Percentiles rank a stretch among this genome's conserved stretches.
Evolutionary conservation across 1,140 invertebrate genomes (phyloP).

Genomic region (Tyrophagus putrescentiae): DNA sequence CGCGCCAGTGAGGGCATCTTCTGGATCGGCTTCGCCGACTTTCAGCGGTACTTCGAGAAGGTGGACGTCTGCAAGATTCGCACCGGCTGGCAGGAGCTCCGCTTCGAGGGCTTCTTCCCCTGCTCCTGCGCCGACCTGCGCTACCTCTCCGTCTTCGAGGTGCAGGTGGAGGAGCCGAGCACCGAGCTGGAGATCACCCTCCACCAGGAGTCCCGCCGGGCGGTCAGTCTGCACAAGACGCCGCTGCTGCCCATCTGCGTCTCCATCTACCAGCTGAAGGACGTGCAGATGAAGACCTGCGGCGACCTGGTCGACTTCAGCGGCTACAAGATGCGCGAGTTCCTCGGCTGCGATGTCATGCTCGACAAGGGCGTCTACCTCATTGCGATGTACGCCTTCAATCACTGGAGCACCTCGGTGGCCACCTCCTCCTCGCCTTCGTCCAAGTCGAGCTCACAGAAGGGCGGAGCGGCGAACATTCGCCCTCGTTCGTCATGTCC

Average conservation of each 20-base stretch:
- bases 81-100: slow-evolving; percentile 73
- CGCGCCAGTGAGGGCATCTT: slow-evolving; percentile 3
- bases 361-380: slow-evolving; percentile 81
- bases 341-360: slow-evolving; percentile 89
- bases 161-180: background rate
- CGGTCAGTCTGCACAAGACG: slow-evolving; percentile 57
- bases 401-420: slow-evolving; percentile 69
- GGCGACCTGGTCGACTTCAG: slow-evolving; percentile 58
- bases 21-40: slow-evolving; percentile 47
- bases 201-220: slow-evolving; percentile 85
- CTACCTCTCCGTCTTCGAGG: background rate
- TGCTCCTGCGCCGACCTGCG: slow-evolving; percentile 41
- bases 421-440: background rate
- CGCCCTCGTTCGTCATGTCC: slow-evolving; percentile 50
- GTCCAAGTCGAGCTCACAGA: slow-evolving; percentile 41
- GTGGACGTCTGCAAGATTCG: slow-evolving; percentile 96
- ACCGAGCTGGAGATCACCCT: slow-evolving; percentile 62
- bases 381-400: slow-evolving; percentile 79
- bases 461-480: slow-evolving; percentile 87
- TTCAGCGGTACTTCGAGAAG: slow-evolving; percentile 89
- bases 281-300: background rate
- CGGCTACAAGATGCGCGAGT: slow-evolving; percentile 71
- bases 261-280: background rate
- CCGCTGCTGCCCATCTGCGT: slow-evolving; percentile 29
- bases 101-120: slow-evolving; percentile 67